Percentiles rank a stretch among this genome's conserved stretches.
These are phyloP conservation scores for Acanthacorydalis orientalis DNA, from an alignment of 2,888 invertebrate genomes.

Conservation along the genomic window DNA sequence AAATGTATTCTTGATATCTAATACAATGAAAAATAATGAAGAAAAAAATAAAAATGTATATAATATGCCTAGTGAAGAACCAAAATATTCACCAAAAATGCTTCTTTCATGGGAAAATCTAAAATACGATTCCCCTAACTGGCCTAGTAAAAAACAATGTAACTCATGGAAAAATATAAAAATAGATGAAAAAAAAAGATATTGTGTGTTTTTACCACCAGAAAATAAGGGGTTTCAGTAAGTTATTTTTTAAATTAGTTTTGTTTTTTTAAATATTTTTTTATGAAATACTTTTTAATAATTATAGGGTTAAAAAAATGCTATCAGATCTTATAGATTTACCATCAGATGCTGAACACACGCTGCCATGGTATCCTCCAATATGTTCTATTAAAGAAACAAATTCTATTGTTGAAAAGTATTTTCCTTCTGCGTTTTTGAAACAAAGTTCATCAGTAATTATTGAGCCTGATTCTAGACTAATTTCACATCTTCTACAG, in stretches of 20 bases:
- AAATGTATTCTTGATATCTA: background rate
- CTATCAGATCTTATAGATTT: conserved; percentile 46
- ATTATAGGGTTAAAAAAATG: conserved; percentile 30
- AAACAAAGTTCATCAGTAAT: conserved; percentile 14
- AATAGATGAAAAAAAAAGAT: conserved; percentile 32
- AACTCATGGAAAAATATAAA: conserved; percentile 25
- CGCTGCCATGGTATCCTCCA: conserved; percentile 65
- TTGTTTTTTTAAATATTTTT: no score
- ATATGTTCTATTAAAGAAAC: conserved; percentile 33
- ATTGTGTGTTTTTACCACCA: conserved; percentile 53
- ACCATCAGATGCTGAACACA: conserved; percentile 39
- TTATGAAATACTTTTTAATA: no score
- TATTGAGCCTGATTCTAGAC: conserved; percentile 13
- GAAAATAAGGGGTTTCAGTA: conserved; percentile 66
- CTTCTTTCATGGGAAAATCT: conserved; percentile 29
- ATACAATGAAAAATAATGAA: background rate
- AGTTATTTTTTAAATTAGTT: conserved; percentile 15
- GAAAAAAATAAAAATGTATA: conserved; percentile 1
- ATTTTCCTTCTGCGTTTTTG: conserved; percentile 21
- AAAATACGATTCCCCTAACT: conserved; percentile 36
- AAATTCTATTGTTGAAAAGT: conserved; percentile 17
- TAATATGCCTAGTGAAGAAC: conserved; percentile 15
- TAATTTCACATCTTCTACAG: conserved; percentile 20
- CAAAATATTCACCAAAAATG: conserved; percentile 31
- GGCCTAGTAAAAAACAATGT: conserved; percentile 36